Conservation (phyloP, 2,888 invertebrate genomes). For the Junonia oenone region DNA sequence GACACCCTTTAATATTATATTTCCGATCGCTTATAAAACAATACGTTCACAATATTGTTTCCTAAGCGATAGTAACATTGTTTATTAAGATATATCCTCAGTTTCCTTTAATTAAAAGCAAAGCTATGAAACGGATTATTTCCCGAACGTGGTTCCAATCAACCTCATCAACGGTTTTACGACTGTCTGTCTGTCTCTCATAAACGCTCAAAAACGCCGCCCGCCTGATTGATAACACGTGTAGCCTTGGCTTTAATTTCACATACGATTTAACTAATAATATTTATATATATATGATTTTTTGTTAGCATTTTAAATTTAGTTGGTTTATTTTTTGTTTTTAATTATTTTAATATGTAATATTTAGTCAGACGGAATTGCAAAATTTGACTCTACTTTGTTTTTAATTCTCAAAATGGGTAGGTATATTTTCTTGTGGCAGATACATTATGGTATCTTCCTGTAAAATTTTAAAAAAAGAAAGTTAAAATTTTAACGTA, state of each 20-base stretch:
- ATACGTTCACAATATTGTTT: too few relatives aligned
- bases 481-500: too few relatives aligned
- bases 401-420: too few relatives aligned
- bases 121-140: conserved; percentile 47
- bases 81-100: conserved; percentile 25
- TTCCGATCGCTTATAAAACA: too few relatives aligned
- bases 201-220: conserved; percentile 62
- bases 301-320: background rate
- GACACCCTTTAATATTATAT: too few relatives aligned
- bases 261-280: conserved; percentile 15
- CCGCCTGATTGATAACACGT: conserved; percentile 69
- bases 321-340: background rate
- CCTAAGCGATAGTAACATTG: background rate
- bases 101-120: conserved; percentile 70
- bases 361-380: background rate
- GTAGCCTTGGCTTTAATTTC: conserved; percentile 39
- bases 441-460: background rate
- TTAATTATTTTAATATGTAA: background rate
- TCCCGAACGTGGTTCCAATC: conserved; percentile 71
- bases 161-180: conserved; percentile 61
- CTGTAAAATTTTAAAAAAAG: background rate
- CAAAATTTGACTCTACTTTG: too few relatives aligned
- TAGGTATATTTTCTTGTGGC: too few relatives aligned
- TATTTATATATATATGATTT: conserved; percentile 5
- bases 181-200: conserved; percentile 64